Evolutionary conservation across 2,113 vertebrate species (phyloP), one percentile per base, ranked within the genome.

Genomic region (Pantherophis guttatus): DNA sequence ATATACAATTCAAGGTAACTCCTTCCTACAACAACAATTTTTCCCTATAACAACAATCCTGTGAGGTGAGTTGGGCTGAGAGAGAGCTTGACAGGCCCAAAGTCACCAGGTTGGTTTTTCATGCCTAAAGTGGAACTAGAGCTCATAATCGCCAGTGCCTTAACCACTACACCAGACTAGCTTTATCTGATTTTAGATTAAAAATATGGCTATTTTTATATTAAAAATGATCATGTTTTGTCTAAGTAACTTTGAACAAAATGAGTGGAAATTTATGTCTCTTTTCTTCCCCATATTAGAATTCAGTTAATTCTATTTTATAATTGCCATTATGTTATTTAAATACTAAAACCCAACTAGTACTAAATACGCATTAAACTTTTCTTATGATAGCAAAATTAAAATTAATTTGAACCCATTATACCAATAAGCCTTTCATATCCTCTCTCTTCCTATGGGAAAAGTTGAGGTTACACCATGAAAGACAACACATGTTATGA

Each of bases 401-500:
- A 4, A 90, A 89, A 1, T 89, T 33, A 86, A 91, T n/a, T 92
- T 62, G 7, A 81, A 92, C 50, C 10, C 23, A 29, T 87, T 58
- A 29, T 21, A 94, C 92, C 87, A 93, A 52, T 92, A 96, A 95
- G 70, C 10, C 62, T 92, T 94, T 91, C 26, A 87, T 48, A 5
- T 50, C 59, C 44, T 94, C 55, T 88, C 52, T 93, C n/a, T 93
- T 96, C 87, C 86, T 88, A 54, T 53, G 50, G 91, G 44, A 95
- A 96, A 94, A 96, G 23, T 44, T 90, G 90, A 96, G 87, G 62
- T 95, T 91, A 53, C 21, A 24, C 53, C 87, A 89, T 86, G 91
- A 59, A 96, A 94, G 94, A 91, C 91, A 95, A 17, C 65, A 96
- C 85, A 91, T 62, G 48, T 94, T 87, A 93, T 88, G 65, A 96